Conservation (phyloP, 1,140 invertebrate genomes). For the Drosophila sturtevanti region DNA sequence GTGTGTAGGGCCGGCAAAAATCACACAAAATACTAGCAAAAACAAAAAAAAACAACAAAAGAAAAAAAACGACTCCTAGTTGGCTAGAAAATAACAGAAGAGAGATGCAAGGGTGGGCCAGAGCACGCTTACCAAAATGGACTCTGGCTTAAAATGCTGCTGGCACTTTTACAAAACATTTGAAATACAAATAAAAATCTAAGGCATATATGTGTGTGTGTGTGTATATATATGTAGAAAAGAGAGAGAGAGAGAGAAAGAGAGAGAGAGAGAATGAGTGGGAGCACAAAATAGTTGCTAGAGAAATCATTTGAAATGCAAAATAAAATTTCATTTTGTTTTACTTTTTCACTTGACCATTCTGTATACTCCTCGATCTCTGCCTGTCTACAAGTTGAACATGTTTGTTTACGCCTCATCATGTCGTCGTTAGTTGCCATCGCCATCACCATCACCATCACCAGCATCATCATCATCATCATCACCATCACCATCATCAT, state of each 20-base stretch:
- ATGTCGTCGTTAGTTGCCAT: constrained; percentile 74
- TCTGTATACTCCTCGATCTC: not conserved
- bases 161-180: constrained; percentile 80
- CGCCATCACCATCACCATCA: constrained; percentile 14
- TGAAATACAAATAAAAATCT: constrained; percentile 78
- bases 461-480: not conserved
- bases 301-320: constrained; percentile 75
- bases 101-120: not conserved
- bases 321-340: constrained; percentile 81
- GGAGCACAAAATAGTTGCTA: constrained; percentile 25
- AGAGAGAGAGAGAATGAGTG: not conserved
- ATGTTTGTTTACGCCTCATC: constrained; percentile 81
- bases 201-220: constrained; percentile 39
- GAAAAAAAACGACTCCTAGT: constrained; percentile 50
- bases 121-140: constrained; percentile 67
- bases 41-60: constrained; percentile 6
- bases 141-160: constrained; percentile 76
- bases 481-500: constrained; percentile 33
- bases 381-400: constrained; percentile 64
- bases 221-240: not conserved
- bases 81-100: constrained; percentile 38
- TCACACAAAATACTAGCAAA: constrained; percentile 47
- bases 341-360: constrained; percentile 62
- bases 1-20: constrained; percentile 53
- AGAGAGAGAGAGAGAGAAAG: not conserved